Conservation (phyloP, 1,140 invertebrate genomes). For the Alviniconcha marisindica region DNA sequence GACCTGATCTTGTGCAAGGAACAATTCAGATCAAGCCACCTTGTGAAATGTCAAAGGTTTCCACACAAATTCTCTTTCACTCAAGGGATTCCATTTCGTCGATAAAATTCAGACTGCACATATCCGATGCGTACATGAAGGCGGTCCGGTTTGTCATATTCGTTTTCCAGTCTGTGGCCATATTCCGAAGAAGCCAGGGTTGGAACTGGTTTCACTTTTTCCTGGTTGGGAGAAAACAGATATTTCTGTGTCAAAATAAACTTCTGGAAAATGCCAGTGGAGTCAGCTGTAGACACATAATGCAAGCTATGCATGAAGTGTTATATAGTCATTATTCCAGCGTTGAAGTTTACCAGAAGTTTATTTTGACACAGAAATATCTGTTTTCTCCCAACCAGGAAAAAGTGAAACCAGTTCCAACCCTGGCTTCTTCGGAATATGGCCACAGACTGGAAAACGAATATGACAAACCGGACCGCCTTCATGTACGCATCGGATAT, state of each 20-base stretch:
- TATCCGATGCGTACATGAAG: constrained; percentile 71
- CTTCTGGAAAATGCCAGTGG: too few relatives aligned
- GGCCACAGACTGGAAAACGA: constrained; percentile 62
- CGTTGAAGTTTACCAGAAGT: too few relatives aligned
- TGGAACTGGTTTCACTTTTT: constrained; percentile 71
- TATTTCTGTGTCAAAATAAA: too few relatives aligned
- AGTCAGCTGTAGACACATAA: too few relatives aligned
- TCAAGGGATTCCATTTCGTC: constrained; percentile 68
- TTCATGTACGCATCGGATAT: constrained; percentile 71
- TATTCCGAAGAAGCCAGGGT: constrained; percentile 72
- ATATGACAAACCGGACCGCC: constrained; percentile 68
- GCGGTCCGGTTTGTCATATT: constrained; percentile 68
- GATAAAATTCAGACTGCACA: constrained; percentile 72
- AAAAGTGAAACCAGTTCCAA: constrained; percentile 70
- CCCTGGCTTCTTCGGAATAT: constrained; percentile 72
- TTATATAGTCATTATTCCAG: too few relatives aligned
- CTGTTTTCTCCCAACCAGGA: constrained; percentile 60
- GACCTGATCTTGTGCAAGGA: too few relatives aligned
- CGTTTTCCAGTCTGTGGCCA: constrained; percentile 63
- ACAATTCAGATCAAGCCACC: too few relatives aligned
- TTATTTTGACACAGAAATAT: too few relatives aligned
- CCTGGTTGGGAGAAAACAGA: constrained; percentile 55
- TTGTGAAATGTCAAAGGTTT: too few relatives aligned
- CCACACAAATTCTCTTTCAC: background rate
- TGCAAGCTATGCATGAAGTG: too few relatives aligned